Evolutionary conservation across 2,888 invertebrate species (phyloP).

Genomic region (Metalampra italica): DNA sequence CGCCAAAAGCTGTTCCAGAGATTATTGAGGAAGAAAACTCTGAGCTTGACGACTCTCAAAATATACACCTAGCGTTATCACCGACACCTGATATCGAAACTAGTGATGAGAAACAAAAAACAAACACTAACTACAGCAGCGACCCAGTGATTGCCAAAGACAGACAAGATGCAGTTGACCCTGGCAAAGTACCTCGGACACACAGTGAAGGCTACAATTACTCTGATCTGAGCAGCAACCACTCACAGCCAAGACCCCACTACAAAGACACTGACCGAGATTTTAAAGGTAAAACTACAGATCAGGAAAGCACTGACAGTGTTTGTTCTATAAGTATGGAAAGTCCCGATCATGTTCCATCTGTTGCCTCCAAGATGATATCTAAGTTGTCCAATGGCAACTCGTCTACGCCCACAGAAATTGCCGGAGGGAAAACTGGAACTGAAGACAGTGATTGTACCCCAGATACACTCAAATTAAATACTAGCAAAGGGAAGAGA

Average conservation of each 20-base stretch:
- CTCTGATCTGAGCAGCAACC: conserved; percentile 43
- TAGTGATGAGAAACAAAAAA: conserved; percentile 18
- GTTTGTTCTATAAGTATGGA: conserved; percentile 51
- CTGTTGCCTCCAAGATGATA: conserved; percentile 59
- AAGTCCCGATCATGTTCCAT: conserved; percentile 57
- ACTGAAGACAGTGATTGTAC: conserved; percentile 53
- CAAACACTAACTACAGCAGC: conserved; percentile 32
- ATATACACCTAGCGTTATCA: conserved; percentile 57
- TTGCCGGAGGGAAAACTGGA: conserved; percentile 26
- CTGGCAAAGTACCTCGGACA: conserved; percentile 39
- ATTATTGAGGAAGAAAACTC: conserved; percentile 50
- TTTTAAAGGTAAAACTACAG: conserved; percentile 50
- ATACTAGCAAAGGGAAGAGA: conserved; percentile 43
- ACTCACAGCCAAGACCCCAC: conserved; percentile 31
- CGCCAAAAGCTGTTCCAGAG: conserved; percentile 38
- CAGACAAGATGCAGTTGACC: conserved; percentile 40
- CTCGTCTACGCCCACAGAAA: conserved; percentile 66
- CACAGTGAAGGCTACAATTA: conserved; percentile 53
- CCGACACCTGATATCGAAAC: conserved; percentile 34
- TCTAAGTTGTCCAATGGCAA: conserved; percentile 70
- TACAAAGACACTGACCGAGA: conserved; percentile 13
- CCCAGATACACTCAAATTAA: conserved; percentile 57
- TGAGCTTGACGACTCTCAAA: conserved; percentile 64
- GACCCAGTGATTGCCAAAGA: conserved; percentile 51
- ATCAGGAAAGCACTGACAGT: conserved; percentile 68